Base-by-base conservation (phyloP, 1,140 invertebrate genomes). In the Cardiocondyla obscurior region DNA sequence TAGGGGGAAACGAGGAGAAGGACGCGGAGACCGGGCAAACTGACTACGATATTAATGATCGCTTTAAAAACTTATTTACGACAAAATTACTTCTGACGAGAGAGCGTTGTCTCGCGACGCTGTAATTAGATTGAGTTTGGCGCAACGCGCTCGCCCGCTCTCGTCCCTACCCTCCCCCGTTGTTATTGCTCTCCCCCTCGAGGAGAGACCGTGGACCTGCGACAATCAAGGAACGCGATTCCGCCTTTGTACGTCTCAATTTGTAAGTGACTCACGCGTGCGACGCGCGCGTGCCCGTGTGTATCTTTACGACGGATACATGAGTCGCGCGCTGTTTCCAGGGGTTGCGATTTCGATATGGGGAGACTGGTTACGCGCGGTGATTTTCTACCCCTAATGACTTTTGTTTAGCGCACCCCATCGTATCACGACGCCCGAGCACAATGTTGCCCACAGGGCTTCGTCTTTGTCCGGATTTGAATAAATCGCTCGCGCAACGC, bases 341-440 rank as follows among this genome's bases (percentile, higher is more conserved):
- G 25, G 25, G 46, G 77, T 22, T 77, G 30, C 33, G 58, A 82
- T 81, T 51, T 67, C 74, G 55, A 28, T 51, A 60, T 39, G 22
- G 60, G 77, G 64, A 49, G 69, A 33, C 58, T 62, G 79, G 85
- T 83, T 82, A 87, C 85, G 85, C 83, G 62, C 72, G 33, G 79
- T 83, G 84, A 87, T 87, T 87, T 85, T 65, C 64, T 77, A 79
- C 49, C 81, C 84, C 79, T 87, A 87, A 87, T 87, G 83, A 87
- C 85, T 85, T 85, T 82, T 74, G 82, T 67, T 77, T 77, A 81
- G 44, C 65, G 22, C 65, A 82, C 72, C 81, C 76, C 62, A 67
- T 67, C 60, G 60, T 77, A 67, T 67, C 60, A 7, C 74, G 60
- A 67, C 46, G 58, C 36, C 36, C 81, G 33, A 33, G 65, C 70